A percentile compares a stretch with the other conserved stretches of the same genome.
Conservation (phyloP, 2,113 vertebrate genomes). For the Actenoides lindsayi region DNA sequence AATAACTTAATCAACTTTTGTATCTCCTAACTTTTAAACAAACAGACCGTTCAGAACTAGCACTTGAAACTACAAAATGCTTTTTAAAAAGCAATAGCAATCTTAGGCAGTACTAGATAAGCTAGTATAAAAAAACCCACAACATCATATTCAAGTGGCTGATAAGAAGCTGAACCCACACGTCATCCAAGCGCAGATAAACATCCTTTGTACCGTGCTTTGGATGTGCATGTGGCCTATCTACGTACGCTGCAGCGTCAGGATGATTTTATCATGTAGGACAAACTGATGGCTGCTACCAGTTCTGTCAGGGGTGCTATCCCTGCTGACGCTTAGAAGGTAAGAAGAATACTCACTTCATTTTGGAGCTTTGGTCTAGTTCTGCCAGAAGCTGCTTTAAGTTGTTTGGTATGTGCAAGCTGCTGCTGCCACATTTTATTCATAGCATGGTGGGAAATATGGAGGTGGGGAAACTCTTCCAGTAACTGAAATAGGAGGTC, state of each 20-base stretch:
- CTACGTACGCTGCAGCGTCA: too few species aligned
- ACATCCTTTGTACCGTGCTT: background rate
- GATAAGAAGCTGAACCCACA: background rate
- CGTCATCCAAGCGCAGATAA: background rate
- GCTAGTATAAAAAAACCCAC: too few species aligned
- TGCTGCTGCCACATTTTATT: conserved; percentile 90
- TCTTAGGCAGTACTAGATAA: background rate
- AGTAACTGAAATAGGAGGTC: conserved; percentile 85
- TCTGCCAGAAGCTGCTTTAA: conserved; percentile 69
- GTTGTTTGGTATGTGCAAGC: conserved; percentile 81
- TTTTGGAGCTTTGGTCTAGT: conserved; percentile 75
- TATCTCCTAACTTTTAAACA: background rate
- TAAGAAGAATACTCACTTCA: conserved; percentile 76
- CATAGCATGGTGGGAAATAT: conserved; percentile 81
- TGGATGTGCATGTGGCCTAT: background rate
- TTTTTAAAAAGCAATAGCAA: background rate
- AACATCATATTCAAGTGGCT: background rate
- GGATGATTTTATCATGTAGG: background rate
- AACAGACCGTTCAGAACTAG: background rate
- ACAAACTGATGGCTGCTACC: background rate
- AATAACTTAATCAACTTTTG: background rate
- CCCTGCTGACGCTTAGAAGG: background rate
- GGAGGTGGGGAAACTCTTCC: conserved; percentile 88
- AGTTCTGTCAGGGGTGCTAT: background rate
- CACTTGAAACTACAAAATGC: background rate